Base-by-base conservation (phyloP, 1,140 invertebrate genomes). In the Heliconius himera region DNA sequence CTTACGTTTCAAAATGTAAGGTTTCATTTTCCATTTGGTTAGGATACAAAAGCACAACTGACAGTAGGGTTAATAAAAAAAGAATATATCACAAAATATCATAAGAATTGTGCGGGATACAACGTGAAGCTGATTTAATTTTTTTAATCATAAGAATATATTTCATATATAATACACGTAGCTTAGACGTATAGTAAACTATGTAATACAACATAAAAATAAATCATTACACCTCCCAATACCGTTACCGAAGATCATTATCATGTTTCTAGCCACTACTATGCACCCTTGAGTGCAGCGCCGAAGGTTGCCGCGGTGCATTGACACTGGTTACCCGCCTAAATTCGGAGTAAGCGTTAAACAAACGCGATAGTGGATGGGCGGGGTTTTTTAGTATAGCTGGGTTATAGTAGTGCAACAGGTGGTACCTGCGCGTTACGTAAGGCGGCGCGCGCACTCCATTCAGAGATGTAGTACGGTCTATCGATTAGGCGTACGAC, bases 211-310 rank as follows among this genome's bases (percentile, higher is more conserved):
- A 33, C 36, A 70, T 77, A 81, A 81, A 80, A 77, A 49, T 26
- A n/a, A 4, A 18, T 81, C 33, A 77, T 77, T 74, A 77, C 71
- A 70, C 33, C 75, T 80, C 81, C 80, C 86, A 90, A 91, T 90
- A 87, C 70, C 76, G 80, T 82, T 89, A 91, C 89, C 90, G 86
- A 91, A 93, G 90, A 93, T 94, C 85, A 91, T 91, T 94, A 91
- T 91, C 90, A 89, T 88, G 80, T 84, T 80, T 82, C 86, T 86
- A 88, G 84, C 87, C 84, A 82, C 87, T 89, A 91, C 89, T 90
- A 90, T 91, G 90, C 90, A 91, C 91, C 91, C 91, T 93, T 93
- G 90, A 92, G 92, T 92, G 91, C 91, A 91, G 81, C 87, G 84
- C 70, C 89, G 91, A 93, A 94, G 91, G 92, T 93, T 94, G 90